A percentile compares a stretch with the other conserved stretches of the same genome.
These are phyloP conservation scores for Asbolus verrucosus DNA, from an alignment of 1,140 invertebrate species.

Conservation along the genomic window DNA sequence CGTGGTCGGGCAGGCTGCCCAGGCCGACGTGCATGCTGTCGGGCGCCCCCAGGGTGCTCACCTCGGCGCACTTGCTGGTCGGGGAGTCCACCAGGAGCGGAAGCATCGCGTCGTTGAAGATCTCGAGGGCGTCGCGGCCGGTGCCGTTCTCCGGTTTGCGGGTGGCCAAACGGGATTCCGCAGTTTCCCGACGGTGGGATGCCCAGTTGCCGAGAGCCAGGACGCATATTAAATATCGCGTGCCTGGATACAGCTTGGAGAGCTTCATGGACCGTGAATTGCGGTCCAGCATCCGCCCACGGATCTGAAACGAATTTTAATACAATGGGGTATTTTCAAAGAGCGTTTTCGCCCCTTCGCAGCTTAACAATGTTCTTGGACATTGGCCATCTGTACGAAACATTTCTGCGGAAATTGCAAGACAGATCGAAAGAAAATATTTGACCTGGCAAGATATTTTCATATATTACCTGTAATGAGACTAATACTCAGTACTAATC, in stretches of 20 bases:
- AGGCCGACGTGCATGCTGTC: constrained; percentile 71
- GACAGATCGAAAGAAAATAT: no score
- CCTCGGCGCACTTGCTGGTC: constrained; percentile 81
- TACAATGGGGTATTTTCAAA: not conserved
- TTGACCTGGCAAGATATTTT: no score
- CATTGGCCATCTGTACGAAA: no score
- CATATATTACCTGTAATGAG: no score
- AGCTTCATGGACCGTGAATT: constrained; percentile 78
- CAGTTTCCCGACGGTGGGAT: constrained; percentile 62
- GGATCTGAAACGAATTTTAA: constrained; percentile 69
- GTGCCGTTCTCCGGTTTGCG: constrained; percentile 67
- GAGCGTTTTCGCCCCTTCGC: no score
- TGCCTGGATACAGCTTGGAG: constrained; percentile 78
- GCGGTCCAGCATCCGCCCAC: constrained; percentile 76
- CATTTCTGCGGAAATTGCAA: no score
- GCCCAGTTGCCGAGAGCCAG: constrained; percentile 81
- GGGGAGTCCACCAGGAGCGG: constrained; percentile 79
- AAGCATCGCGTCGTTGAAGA: constrained; percentile 68
- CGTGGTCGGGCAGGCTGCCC: constrained; percentile 75
- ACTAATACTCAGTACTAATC: no score
- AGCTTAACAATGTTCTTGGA: no score
- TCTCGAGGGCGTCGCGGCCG: constrained; percentile 66
- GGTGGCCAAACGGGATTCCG: constrained; percentile 68
- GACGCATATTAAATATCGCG: constrained; percentile 87
- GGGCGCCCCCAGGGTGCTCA: constrained; percentile 79